These are phyloP conservation scores for Miopithecus talapoin DNA, from an alignment of 2,797 vertebrate species.

Conservation along the genomic window DNA sequence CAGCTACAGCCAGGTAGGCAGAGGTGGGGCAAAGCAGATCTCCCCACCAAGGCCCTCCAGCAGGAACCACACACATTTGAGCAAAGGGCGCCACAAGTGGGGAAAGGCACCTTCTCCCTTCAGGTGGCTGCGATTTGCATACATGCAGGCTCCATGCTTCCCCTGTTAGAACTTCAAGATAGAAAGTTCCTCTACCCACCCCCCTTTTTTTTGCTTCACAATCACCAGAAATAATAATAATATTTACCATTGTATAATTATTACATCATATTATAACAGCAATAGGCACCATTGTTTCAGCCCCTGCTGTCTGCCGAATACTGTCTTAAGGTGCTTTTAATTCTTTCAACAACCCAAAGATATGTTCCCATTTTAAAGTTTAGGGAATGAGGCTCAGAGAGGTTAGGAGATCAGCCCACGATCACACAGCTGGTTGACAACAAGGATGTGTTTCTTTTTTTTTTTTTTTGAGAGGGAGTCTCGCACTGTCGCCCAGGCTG, in stretches of 20 bases:
- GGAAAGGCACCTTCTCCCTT: neutral
- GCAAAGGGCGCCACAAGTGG: no score
- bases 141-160: neutral
- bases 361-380: neutral
- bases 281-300: neutral
- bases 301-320: neutral
- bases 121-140: neutral
- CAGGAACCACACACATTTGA: neutral
- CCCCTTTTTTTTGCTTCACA: neutral
- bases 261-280: neutral
- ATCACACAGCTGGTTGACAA: neutral
- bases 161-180: neutral
- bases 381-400: neutral
- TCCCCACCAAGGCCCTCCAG: neutral
- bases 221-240: neutral
- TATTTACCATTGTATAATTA: neutral
- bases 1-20: neutral
- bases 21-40: neutral
- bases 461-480: no score
- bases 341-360: neutral
- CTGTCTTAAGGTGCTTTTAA: neutral
- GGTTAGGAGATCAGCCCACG: neutral
- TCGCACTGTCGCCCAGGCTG: no score
- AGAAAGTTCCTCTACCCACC: neutral
- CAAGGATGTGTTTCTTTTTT: neutral